These are phyloP conservation scores for Phortica variegata DNA, from an alignment of 1,140 invertebrate genomes.

Conservation along the genomic window DNA sequence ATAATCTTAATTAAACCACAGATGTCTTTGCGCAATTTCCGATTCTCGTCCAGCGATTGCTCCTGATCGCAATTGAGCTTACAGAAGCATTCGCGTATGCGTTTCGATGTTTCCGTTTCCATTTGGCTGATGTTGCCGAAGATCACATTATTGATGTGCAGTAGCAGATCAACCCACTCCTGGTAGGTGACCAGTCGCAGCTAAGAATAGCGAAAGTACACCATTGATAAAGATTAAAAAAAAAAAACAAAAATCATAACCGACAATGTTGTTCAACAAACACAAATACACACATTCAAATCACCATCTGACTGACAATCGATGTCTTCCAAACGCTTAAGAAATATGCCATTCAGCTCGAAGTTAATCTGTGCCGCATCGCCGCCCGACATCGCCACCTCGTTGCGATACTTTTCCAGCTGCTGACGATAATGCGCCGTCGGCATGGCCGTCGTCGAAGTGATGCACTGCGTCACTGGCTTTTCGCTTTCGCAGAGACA, in stretches of 20 bases:
- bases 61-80: conserved; percentile 26
- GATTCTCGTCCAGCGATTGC: conserved; percentile 26
- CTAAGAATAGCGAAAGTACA: conserved; percentile 7
- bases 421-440: conserved; percentile 23
- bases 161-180: conserved; percentile 45
- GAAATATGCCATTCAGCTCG: conserved; percentile 33
- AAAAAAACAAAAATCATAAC: neutral
- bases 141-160: conserved; percentile 29
- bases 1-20: conserved; percentile 33
- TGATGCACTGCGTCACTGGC: too few species aligned
- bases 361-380: conserved; percentile 26
- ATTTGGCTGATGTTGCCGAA: conserved; percentile 34
- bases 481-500: too few species aligned
- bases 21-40: conserved; percentile 35
- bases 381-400: conserved; percentile 7
- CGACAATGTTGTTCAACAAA: neutral
- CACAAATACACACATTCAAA: too few species aligned
- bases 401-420: conserved; percentile 14
- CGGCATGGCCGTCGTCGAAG: conserved; percentile 5
- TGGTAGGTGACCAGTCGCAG: conserved; percentile 39
- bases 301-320: conserved; percentile 26
- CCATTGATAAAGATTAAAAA: neutral
- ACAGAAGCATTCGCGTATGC: conserved; percentile 23
- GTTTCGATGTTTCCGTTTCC: conserved; percentile 30
- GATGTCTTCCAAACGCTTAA: conserved; percentile 34